Evolutionary conservation across 2,888 invertebrate genomes (phyloP).

Genomic region (Andrena haemorrhoa): DNA sequence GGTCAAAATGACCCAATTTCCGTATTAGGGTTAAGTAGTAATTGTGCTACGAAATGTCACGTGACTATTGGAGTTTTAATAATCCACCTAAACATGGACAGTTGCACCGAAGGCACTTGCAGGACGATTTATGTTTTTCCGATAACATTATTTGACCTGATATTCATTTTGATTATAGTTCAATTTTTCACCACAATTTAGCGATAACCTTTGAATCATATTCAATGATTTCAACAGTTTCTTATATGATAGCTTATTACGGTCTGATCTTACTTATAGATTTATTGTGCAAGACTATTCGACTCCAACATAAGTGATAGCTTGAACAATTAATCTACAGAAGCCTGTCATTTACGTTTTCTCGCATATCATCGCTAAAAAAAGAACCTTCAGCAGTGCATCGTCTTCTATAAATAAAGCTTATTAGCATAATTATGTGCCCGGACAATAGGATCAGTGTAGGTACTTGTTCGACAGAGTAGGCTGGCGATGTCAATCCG

Average conservation of each 20-base stretch:
- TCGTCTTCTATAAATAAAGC: slow-evolving; percentile 66
- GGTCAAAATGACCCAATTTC: no score
- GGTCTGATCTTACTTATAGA: neutral
- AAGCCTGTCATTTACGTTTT: neutral
- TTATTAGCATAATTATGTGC: slow-evolving; percentile 69
- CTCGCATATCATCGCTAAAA: slow-evolving; percentile 8
- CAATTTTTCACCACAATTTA: neutral
- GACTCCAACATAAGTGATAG: neutral
- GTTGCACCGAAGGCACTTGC: no score
- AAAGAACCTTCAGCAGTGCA: slow-evolving; percentile 34
- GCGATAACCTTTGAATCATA: neutral
- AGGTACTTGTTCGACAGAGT: slow-evolving; percentile 41
- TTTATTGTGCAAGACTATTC: neutral
- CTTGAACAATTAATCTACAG: neutral
- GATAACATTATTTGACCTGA: no score
- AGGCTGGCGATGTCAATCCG: slow-evolving; percentile 65
- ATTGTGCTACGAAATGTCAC: no score
- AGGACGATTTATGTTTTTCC: no score
- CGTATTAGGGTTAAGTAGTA: no score
- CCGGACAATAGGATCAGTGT: slow-evolving; percentile 55
- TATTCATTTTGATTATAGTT: neutral
- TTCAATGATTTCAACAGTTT: neutral
- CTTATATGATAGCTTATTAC: neutral
- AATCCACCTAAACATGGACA: no score
- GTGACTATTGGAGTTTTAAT: no score